A percentile compares a stretch with the other conserved stretches of the same genome.
phyloP scores from a whole-genome alignment of 2,888 invertebrate genomes.

The Ypsolopha sequella region DNA sequence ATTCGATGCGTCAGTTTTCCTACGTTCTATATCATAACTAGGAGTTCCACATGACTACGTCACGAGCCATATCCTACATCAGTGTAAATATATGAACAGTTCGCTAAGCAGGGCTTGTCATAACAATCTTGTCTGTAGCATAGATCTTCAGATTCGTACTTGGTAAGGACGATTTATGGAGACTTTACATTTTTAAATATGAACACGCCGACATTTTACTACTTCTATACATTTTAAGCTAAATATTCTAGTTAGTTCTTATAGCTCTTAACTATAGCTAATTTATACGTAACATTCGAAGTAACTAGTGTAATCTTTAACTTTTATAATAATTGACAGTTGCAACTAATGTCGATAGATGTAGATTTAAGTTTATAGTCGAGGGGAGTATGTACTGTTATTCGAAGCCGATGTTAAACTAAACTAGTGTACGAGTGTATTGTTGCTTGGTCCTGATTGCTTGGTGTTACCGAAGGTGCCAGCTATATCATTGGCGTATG shows the following conservation, averaged over 20 bases:
- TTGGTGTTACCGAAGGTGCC: conserved; percentile 86
- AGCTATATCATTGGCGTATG: conserved; percentile 99
- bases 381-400: neutral
- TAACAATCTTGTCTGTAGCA: conserved; percentile 30
- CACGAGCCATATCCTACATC: neutral
- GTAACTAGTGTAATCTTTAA: conserved; percentile 1
- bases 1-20: conserved; percentile 13
- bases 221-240: conserved; percentile 21
- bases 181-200: conserved; percentile 21
- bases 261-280: conserved; percentile 26
- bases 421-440: conserved; percentile 13
- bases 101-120: conserved; percentile 31
- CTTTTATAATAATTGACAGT: conserved; percentile 9
- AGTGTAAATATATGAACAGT: neutral
- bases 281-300: conserved; percentile 29
- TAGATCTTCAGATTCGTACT: conserved; percentile 41
- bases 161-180: conserved; percentile 33
- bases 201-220: conserved; percentile 50
- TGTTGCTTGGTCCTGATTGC: conserved; percentile 60
- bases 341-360: conserved; percentile 30
- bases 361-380: conserved; percentile 15
- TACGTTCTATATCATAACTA: conserved; percentile 13
- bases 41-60: neutral
- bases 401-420: neutral
- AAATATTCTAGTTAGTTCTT: conserved; percentile 1